Evolutionary conservation across 1,140 invertebrate genomes (phyloP).

Genomic region (Bombus terrestris): DNA sequence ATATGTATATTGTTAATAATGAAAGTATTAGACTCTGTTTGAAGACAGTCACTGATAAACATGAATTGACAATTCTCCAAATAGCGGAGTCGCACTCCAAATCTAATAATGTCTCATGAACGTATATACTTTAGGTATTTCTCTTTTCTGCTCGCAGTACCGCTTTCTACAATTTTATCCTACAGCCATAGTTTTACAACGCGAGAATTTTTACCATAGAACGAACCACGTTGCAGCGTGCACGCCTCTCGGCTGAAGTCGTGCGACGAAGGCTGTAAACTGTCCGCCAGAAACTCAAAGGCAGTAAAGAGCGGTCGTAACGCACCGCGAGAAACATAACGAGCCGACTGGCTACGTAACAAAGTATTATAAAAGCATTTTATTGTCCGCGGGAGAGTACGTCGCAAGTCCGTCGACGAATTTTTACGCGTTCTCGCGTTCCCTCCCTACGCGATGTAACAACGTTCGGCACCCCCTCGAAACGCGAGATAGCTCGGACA

Average conservation of each 20-base stretch:
- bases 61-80: no score
- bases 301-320: constrained; percentile 77
- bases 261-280: constrained; percentile 62
- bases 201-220: constrained; percentile 37
- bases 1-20: no score
- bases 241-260: constrained; percentile 12
- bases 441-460: background rate
- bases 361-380: constrained; percentile 79
- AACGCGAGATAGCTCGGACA: background rate
- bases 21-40: no score
- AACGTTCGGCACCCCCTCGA: background rate
- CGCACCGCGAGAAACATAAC: constrained; percentile 68
- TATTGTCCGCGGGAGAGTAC: constrained; percentile 67
- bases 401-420: background rate
- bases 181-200: constrained; percentile 10
- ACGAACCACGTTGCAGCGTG: no score
- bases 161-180: background rate
- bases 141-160: background rate
- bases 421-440: constrained; percentile 51
- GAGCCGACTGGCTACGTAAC: constrained; percentile 53
- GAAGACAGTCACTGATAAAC: no score
- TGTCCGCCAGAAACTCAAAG: constrained; percentile 68
- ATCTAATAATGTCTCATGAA: background rate
- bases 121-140: background rate
- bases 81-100: no score